phyloP scores from a whole-genome alignment of 2,113 vertebrate genomes.

The Microcebus griseorufus region DNA sequence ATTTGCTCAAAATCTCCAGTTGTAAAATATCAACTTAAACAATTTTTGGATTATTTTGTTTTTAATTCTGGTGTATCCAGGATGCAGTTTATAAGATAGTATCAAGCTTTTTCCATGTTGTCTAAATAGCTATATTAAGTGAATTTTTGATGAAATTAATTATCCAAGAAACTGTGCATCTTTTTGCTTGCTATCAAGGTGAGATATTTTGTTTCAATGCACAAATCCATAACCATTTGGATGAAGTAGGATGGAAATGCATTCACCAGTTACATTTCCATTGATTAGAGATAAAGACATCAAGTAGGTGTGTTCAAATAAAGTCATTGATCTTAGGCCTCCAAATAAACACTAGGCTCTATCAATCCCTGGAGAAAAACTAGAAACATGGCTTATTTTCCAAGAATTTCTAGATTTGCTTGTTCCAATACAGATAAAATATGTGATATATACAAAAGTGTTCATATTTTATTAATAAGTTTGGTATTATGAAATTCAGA shows the following conservation, averaged over 20 bases:
- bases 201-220: conserved; percentile 3
- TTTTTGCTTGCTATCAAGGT: background rate
- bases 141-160: background rate
- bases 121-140: background rate
- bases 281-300: conserved; percentile 4
- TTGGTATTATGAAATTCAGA: background rate
- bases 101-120: background rate
- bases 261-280: background rate
- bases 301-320: background rate
- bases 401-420: background rate
- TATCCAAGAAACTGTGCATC: background rate
- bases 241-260: background rate
- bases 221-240: background rate
- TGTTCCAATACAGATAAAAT: background rate
- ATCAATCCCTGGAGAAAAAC: background rate
- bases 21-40: background rate
- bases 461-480: background rate
- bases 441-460: background rate
- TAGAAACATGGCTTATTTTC: background rate
- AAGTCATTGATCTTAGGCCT: background rate
- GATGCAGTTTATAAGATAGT: background rate
- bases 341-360: background rate
- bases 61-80: background rate
- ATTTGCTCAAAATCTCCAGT: background rate
- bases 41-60: background rate